Evolutionary conservation across 2,797 vertebrate genomes (phyloP).

Genomic region (Eurystomus glaucurus): DNA sequence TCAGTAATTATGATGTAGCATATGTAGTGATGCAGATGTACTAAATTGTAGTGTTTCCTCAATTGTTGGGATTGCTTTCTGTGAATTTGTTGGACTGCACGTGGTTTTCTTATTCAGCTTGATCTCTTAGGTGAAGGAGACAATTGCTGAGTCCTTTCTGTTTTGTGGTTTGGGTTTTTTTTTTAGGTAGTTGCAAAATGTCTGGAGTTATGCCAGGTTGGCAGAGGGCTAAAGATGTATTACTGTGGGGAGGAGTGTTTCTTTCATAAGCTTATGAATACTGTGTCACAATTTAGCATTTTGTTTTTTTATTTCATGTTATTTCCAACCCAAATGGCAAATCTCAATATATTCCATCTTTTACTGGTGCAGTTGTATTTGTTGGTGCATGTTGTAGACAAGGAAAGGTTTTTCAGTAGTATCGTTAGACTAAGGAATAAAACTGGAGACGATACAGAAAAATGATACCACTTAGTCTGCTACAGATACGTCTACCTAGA

Average conservation of each 20-base stretch:
- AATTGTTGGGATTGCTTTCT: not conserved
- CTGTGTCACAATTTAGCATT: not conserved
- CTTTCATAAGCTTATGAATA: not conserved
- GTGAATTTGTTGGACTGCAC: not conserved
- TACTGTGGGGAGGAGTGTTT: not conserved
- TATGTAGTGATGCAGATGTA: no score
- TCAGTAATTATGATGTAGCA: not conserved
- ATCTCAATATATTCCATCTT: not conserved
- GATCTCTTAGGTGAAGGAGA: not conserved
- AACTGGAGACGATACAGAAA: not conserved
- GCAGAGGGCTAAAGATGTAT: not conserved
- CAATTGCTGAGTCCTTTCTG: not conserved
- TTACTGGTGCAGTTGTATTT: not conserved
- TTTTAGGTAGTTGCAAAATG: not conserved
- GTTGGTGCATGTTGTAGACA: not conserved
- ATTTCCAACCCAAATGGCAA: not conserved
- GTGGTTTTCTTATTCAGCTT: not conserved
- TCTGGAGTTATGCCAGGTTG: not conserved
- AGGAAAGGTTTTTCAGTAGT: not conserved
- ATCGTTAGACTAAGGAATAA: not conserved
- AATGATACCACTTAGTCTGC: not conserved
- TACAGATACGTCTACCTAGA: not conserved
- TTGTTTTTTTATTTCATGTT: not conserved
- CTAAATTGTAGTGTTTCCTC: not conserved
- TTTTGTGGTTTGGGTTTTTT: no score